A percentile compares a stretch with the other conserved stretches of the same genome.
Conservation (phyloP, 64 coral and sea anemone species). For the Orbicella faveolata region DNA sequence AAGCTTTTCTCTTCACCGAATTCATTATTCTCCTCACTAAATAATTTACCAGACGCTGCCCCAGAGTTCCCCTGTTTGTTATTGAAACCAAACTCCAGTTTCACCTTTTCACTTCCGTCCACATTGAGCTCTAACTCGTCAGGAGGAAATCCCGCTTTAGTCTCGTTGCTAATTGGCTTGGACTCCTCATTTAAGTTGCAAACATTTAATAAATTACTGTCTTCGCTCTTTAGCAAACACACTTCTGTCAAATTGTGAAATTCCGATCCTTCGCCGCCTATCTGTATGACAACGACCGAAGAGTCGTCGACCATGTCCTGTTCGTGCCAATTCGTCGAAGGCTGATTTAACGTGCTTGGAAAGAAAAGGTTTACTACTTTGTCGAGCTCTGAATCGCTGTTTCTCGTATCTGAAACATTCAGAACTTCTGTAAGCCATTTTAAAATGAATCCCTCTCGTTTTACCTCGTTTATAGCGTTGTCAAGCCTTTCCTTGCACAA, state of each 20-base stretch:
- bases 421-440: conserved; percentile 58
- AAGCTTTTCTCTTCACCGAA: conserved; percentile 38
- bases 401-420: conserved; percentile 3
- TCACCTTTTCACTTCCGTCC: conserved; percentile 53
- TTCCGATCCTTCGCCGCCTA: neutral
- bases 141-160: neutral
- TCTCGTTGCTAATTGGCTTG: neutral
- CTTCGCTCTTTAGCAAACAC: neutral
- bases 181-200: conserved; percentile 13
- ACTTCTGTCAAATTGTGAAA: neutral
- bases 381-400: conserved; percentile 27
- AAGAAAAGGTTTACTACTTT: conserved; percentile 39
- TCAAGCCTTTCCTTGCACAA: conserved; percentile 47
- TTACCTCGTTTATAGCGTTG: conserved; percentile 25
- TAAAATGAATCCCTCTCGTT: conserved; percentile 59
- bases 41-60: conserved; percentile 62
- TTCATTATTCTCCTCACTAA: conserved; percentile 65
- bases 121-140: neutral
- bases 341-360: neutral
- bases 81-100: conserved; percentile 23
- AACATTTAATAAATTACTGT: neutral
- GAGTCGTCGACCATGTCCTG: neutral
- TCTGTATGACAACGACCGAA: neutral
- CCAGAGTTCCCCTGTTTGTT: conserved; percentile 34
- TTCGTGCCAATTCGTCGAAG: neutral